Percentiles rank a stretch among this genome's conserved stretches.
phyloP scores from a whole-genome alignment of 1,140 invertebrate species.

The Mesaphorura yosii region DNA sequence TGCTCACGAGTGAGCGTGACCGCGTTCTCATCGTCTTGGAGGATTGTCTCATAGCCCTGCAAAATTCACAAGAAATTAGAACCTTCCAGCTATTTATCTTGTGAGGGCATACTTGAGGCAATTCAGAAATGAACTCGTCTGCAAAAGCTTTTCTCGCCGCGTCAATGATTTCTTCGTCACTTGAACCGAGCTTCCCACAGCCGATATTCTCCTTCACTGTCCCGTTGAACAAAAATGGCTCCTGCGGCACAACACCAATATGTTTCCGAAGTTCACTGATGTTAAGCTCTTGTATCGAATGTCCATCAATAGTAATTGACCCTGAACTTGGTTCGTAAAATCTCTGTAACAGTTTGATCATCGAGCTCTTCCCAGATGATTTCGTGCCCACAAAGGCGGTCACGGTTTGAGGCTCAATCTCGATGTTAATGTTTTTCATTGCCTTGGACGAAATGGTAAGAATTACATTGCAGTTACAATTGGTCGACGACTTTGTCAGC shows the following conservation, averaged over 20 bases:
- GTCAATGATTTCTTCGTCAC: neutral
- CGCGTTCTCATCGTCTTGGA: too few relatives aligned
- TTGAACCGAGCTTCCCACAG: neutral
- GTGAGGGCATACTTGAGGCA: too few relatives aligned
- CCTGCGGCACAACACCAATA: neutral
- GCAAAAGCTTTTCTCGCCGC: neutral
- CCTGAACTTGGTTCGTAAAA: neutral
- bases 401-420: neutral
- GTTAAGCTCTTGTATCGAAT: neutral
- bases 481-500: neutral
- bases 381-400: neutral
- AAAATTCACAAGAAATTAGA: too few relatives aligned
- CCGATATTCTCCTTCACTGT: neutral
- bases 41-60: too few relatives aligned
- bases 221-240: neutral
- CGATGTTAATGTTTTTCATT: neutral
- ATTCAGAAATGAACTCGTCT: neutral
- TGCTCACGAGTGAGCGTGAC: too few relatives aligned
- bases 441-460: neutral
- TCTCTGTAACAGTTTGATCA: neutral
- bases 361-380: neutral
- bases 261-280: neutral
- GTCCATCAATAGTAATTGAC: neutral
- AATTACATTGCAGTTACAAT: neutral
- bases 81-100: too few relatives aligned